Conservation (phyloP, 1,140 invertebrate species). For the Ditylenchus dipsaci region DNA sequence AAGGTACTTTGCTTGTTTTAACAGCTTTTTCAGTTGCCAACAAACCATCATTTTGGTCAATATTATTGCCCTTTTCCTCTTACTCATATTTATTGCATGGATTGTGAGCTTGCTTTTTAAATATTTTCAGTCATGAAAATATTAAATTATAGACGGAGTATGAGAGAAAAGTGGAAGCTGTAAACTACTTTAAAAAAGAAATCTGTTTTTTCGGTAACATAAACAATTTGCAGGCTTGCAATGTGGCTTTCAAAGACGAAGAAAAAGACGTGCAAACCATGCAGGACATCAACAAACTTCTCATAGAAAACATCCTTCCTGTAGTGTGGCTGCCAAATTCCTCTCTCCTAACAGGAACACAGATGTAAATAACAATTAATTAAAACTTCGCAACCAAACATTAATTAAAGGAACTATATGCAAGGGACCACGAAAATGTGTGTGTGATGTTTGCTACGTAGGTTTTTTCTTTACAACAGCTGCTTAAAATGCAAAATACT, state of each 20-base stretch:
- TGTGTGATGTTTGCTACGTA: conserved; percentile 65
- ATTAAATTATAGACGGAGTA: conserved; percentile 53
- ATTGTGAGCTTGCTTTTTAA: conserved; percentile 43
- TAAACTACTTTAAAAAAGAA: too few relatives aligned
- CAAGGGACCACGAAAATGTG: conserved; percentile 83
- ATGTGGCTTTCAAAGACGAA: conserved; percentile 68
- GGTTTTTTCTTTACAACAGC: neutral
- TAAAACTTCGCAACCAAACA: neutral
- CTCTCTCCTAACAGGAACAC: conserved; percentile 63
- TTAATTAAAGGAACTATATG: conserved; percentile 75
- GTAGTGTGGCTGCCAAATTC: conserved; percentile 87
- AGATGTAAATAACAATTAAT: conserved; percentile 51
- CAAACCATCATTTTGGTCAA: conserved; percentile 52
- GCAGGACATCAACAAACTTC: conserved; percentile 77
- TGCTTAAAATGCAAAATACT: too few relatives aligned
- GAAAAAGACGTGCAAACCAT: conserved; percentile 85
- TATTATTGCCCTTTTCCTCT: conserved; percentile 47
- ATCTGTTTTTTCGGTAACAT: too few relatives aligned
- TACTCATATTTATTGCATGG: conserved; percentile 56
- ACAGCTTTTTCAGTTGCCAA: conserved; percentile 48
- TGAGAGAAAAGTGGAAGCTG: conserved; percentile 52
- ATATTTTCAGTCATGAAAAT: neutral
- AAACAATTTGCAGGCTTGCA: conserved; percentile 30
- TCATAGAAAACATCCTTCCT: conserved; percentile 86
- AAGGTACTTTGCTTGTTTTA: too few relatives aligned